Conservation (phyloP, 2,113 vertebrate species). For the Isichthys henryi region DNA sequence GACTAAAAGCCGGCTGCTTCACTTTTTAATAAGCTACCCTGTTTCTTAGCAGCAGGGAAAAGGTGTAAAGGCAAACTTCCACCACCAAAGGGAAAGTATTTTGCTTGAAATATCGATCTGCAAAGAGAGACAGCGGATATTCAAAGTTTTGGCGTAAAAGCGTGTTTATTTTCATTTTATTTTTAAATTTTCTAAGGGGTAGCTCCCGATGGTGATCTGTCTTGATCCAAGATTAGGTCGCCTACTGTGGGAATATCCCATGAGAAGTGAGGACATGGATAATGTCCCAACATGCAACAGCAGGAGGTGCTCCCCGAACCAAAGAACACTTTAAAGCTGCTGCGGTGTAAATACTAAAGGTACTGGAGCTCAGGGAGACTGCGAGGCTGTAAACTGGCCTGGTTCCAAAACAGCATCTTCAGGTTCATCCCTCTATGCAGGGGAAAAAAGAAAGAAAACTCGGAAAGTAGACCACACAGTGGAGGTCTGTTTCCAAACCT, state of each 20-base stretch:
- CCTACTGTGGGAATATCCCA: not conserved
- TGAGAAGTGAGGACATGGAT: not conserved
- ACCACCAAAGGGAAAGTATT: not conserved
- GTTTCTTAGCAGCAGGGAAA: constrained; percentile 5
- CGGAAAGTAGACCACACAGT: not conserved
- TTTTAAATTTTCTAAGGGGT: not conserved
- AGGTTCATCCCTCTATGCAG: not conserved
- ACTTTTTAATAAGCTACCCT: constrained; percentile 14
- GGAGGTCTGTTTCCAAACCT: not conserved
- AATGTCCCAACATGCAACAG: not conserved
- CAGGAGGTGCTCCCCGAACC: not conserved
- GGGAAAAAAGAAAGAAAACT: not conserved
- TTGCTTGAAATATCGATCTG: not conserved
- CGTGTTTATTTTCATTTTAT: not conserved
- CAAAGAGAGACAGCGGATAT: not conserved
- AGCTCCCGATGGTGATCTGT: not conserved
- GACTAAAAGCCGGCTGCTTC: not conserved
- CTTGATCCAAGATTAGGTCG: not conserved
- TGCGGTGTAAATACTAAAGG: not conserved
- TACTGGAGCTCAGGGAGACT: not conserved
- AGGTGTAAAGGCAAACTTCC: not conserved
- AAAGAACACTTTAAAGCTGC: not conserved
- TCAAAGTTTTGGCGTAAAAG: not conserved
- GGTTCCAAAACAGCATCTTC: not conserved
- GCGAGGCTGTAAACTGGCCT: not conserved